Conservation (phyloP, 1,140 invertebrate genomes). For the Hypothenemus hampei region DNA sequence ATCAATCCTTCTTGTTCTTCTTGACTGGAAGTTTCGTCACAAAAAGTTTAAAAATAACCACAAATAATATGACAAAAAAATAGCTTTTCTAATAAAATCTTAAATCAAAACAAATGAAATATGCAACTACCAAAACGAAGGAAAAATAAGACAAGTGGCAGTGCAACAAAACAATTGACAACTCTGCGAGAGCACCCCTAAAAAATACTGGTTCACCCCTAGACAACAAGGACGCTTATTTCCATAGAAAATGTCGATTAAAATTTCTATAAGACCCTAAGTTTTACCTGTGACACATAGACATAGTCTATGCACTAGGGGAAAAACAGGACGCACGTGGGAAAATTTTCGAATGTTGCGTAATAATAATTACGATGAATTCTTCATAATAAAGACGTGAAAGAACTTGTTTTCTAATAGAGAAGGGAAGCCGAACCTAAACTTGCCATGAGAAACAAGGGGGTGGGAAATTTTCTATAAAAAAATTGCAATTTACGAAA, state of each 20-base stretch:
- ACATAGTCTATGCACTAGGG: no score
- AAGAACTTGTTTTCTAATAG: not conserved
- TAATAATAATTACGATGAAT: no score
- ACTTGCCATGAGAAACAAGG: not conserved
- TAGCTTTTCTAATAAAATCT: no score
- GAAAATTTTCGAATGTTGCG: not conserved
- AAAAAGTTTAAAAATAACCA: no score
- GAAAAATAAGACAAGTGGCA: conserved; percentile 5
- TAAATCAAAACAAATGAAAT: no score
- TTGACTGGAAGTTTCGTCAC: no score
- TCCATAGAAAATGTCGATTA: conserved; percentile 2
- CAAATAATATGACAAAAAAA: no score
- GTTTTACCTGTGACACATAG: not conserved
- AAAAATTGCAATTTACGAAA: no score
- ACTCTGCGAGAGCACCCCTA: not conserved
- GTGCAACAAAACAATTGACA: not conserved
- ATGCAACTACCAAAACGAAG: no score
- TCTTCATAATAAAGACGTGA: not conserved
- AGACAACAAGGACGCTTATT: not conserved
- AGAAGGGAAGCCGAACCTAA: not conserved
- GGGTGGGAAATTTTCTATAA: not conserved
- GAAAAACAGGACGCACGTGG: not conserved
- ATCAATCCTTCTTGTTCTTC: no score
- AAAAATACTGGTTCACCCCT: not conserved
- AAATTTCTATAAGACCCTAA: conserved; percentile 2